Evolutionary conservation across 2,888 invertebrate genomes (phyloP).

Genomic region (Microctonus hyperodae): DNA sequence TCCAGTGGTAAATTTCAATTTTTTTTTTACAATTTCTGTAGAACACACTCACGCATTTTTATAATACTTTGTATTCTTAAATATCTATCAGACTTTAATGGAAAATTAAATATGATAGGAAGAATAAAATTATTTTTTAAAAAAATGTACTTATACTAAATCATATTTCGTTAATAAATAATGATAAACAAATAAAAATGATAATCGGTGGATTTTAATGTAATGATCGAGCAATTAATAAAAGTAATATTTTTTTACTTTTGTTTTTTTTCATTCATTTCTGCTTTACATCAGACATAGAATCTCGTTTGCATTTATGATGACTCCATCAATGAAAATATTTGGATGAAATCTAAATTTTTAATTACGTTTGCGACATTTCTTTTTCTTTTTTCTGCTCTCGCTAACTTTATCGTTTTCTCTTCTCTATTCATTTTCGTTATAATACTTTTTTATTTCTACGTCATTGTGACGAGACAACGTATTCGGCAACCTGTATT

Average conservation of each 20-base stretch:
- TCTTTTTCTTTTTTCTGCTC: no score
- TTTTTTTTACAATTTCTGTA: background rate
- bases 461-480: background rate
- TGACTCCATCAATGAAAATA: background rate
- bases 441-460: background rate
- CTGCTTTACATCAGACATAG: no score
- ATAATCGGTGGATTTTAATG: background rate
- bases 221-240: background rate
- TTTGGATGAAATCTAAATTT: background rate
- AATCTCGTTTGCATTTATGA: background rate
- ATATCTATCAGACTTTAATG: constrained; percentile 31
- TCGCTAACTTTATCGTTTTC: background rate
- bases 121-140: background rate
- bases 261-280: background rate
- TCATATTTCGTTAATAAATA: background rate
- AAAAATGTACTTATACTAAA: background rate
- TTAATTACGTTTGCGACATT: background rate
- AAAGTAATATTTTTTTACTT: background rate
- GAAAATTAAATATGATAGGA: constrained; percentile 9
- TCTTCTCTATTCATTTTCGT: background rate
- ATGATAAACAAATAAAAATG: background rate
- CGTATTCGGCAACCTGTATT: constrained; percentile 9
- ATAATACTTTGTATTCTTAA: constrained; percentile 22
- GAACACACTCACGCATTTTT: constrained; percentile 18
- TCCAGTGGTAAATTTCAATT: background rate